Evolutionary conservation across 2,797 vertebrate genomes (phyloP).

Genomic region (Leucoraja ocellata): DNA sequence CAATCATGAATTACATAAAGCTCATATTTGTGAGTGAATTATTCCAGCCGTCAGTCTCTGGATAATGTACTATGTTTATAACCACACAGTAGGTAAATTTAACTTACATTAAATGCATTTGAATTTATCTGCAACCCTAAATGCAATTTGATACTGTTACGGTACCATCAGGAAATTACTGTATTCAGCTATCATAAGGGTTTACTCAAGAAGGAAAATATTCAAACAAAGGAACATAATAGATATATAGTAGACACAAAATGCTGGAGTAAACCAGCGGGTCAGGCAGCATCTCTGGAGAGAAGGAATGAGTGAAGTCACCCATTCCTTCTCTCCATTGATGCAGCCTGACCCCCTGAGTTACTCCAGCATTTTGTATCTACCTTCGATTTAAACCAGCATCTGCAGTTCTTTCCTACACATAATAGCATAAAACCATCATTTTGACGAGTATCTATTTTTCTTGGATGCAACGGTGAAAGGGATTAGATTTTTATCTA

Average conservation of each 20-base stretch:
- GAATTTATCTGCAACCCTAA: background rate
- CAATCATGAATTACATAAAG: background rate
- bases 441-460: background rate
- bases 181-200: background rate
- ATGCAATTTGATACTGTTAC: background rate
- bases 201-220: background rate
- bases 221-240: constrained; percentile 1
- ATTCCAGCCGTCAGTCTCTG: background rate
- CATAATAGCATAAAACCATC: background rate
- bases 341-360: too few relatives aligned
- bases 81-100: background rate
- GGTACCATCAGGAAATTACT: background rate
- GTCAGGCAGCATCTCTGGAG: too few relatives aligned
- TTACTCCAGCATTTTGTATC: too few relatives aligned
- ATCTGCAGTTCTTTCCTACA: too few relatives aligned
- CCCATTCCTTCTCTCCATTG: too few relatives aligned
- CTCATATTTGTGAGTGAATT: too few relatives aligned
- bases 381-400: too few relatives aligned
- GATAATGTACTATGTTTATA: background rate
- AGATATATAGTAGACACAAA: too few relatives aligned
- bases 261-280: too few relatives aligned
- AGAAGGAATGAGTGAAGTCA: too few relatives aligned
- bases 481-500: too few relatives aligned
- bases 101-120: background rate
- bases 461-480: background rate